Conservation (phyloP, 30 jellyfish, hydroid and myxozoan genomes). For the Morbakka virulenta region DNA sequence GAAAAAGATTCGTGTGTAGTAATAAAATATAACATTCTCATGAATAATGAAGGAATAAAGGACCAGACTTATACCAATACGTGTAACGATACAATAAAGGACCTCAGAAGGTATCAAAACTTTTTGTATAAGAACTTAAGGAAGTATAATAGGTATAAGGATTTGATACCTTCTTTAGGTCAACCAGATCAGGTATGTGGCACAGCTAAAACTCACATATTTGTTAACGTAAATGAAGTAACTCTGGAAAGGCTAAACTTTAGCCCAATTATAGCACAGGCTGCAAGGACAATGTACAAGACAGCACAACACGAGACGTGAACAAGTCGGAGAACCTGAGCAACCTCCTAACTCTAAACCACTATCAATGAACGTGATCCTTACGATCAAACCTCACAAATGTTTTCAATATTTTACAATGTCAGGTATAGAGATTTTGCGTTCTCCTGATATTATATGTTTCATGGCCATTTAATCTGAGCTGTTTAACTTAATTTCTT, state of each 20-base stretch:
- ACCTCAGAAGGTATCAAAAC: conserved; percentile 2
- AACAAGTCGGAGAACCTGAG: too few species aligned
- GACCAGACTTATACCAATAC: conserved; percentile 1
- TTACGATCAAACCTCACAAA: too few species aligned
- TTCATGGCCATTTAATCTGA: too few species aligned
- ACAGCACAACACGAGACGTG: too few species aligned
- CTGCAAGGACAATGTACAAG: not conserved
- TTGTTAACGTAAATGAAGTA: conserved; percentile 1
- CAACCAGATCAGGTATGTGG: conserved; percentile 23
- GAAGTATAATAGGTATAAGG: conserved; percentile 3
- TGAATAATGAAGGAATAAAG: conserved; percentile 28
- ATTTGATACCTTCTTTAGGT: too few species aligned
- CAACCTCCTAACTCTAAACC: too few species aligned
- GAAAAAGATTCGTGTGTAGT: conserved; percentile 42
- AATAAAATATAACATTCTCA: not conserved
- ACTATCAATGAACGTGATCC: too few species aligned
- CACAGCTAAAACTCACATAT: conserved; percentile 27
- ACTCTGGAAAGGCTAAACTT: conserved; percentile 19
- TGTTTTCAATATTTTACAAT: too few species aligned
- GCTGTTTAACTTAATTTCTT: too few species aligned
- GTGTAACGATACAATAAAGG: conserved; percentile 7
- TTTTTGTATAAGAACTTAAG: conserved; percentile 5
- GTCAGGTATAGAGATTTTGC: too few species aligned
- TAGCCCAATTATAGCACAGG: conserved; percentile 37
- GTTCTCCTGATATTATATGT: too few species aligned